phyloP scores from a whole-genome alignment of 2,797 vertebrate genomes.

The Crocodylus rhombifer region DNA sequence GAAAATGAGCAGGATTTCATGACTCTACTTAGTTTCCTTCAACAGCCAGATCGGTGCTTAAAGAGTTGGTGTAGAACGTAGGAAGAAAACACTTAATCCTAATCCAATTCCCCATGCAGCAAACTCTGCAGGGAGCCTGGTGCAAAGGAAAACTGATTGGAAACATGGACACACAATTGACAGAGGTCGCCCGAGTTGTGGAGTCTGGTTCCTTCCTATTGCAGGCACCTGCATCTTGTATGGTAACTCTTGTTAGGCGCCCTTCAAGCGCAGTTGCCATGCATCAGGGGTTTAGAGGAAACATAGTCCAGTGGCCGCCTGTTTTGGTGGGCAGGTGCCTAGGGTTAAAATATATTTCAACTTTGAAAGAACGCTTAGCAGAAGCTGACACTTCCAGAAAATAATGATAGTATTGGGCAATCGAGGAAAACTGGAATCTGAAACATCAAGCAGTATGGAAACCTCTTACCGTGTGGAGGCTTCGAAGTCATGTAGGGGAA shows the following conservation, averaged over 20 bases:
- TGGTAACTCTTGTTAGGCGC: neutral
- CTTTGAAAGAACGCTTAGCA: neutral
- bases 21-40: neutral
- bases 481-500: neutral
- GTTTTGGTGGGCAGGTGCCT: neutral
- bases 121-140: neutral
- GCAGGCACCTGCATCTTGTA: neutral
- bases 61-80: neutral
- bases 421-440: neutral
- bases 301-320: rapidly evolving
- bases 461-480: neutral
- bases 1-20: conserved; percentile 46
- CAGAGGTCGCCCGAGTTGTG: neutral
- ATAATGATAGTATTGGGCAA: neutral
- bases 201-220: neutral
- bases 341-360: neutral
- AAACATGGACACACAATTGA: conserved; percentile 28
- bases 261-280: neutral
- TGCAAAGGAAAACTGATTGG: conserved; percentile 27
- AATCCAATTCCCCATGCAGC: conserved; percentile 12
- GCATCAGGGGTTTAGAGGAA: neutral
- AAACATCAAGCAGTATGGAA: neutral
- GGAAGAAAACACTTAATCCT: conserved; percentile 48
- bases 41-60: conserved; percentile 37
- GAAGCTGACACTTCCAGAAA: neutral